These are phyloP conservation scores for Helleia helle DNA, from an alignment of 2,888 invertebrate genomes.

Conservation along the genomic window DNA sequence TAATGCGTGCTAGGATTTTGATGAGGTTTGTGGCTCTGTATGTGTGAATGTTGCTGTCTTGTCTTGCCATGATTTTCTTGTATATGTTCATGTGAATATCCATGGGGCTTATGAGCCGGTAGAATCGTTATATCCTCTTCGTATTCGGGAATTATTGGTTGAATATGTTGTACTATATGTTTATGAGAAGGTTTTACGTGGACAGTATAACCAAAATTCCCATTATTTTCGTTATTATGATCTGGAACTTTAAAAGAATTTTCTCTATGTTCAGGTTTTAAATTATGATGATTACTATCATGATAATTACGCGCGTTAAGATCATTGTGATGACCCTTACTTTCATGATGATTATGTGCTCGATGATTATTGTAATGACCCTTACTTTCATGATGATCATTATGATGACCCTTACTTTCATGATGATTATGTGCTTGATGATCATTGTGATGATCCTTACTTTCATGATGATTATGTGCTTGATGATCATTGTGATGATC, in stretches of 20 bases:
- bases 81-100: conserved; percentile 42
- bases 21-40: conserved; percentile 23
- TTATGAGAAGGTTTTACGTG: conserved; percentile 1
- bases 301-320: conserved; percentile 13
- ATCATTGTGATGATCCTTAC: conserved; percentile 12
- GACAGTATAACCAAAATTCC: not conserved
- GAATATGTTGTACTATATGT: conserved; percentile 27
- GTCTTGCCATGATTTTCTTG: conserved; percentile 33
- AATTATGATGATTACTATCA: conserved; percentile 16
- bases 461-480: conserved; percentile 13
- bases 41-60: conserved; percentile 16
- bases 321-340: not conserved
- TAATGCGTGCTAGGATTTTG: conserved; percentile 21
- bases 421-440: not conserved
- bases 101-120: conserved; percentile 31
- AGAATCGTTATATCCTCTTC: conserved; percentile 43
- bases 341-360: not conserved
- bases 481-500: conserved; percentile 14
- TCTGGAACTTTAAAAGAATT: conserved; percentile 21
- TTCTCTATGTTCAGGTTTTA: conserved; percentile 25
- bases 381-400: conserved; percentile 15
- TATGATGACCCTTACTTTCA: conserved; percentile 4
- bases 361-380: conserved; percentile 12
- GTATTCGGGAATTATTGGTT: conserved; percentile 38
- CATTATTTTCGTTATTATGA: not conserved